Evolutionary conservation across 2,888 invertebrate genomes (phyloP), one percentile per base, ranked within the genome.

Genomic region (Dasysyrphus tricinctus): DNA sequence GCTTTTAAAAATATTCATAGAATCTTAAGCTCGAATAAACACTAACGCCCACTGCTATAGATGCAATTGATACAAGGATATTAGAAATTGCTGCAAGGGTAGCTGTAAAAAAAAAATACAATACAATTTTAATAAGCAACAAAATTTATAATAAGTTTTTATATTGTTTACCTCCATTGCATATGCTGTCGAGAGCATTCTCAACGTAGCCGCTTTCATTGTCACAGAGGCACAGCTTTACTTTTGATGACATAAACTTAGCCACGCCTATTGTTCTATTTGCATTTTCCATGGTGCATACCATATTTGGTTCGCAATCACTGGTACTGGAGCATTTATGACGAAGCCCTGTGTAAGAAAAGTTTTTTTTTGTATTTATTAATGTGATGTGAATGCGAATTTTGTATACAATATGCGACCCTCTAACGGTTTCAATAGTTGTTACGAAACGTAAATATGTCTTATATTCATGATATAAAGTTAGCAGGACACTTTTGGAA

Each of bases 251-350:
- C 89, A 92, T 92, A 70, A 92, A 92, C 80, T 92, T 92, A 67
- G 92, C 91, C n/a, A 92, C 90, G 1, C 93, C 93, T 86, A 91
- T 91, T 57, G 92, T 91, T 14, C 91, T 89, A 0, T 94, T 95
- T 59, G 93, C 92, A 91, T 94, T 94, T 0, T 94, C 94, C 2
- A 92, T 90, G 42, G 93, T 93, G 90, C 96, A 96, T 75, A 94
- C 93, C 70, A 95, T 93, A 0, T 94, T 95, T 34, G 95, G 94
- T 89, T 94, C 94, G 88, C 96, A 96, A 72, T 96, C 95, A 72
- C 94, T 93, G 88, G 94, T 93, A 89, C 93, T 94, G 24, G 92
- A 92, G 91, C 96, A 96, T 1, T 93, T 92, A 90, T 95, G 95
- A 8, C 92, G 91, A n/a, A 92, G 88, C 8, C 92, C 92, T 92